Conservation (phyloP, 2,888 invertebrate species). For the Meiosimyza decipiens region DNA sequence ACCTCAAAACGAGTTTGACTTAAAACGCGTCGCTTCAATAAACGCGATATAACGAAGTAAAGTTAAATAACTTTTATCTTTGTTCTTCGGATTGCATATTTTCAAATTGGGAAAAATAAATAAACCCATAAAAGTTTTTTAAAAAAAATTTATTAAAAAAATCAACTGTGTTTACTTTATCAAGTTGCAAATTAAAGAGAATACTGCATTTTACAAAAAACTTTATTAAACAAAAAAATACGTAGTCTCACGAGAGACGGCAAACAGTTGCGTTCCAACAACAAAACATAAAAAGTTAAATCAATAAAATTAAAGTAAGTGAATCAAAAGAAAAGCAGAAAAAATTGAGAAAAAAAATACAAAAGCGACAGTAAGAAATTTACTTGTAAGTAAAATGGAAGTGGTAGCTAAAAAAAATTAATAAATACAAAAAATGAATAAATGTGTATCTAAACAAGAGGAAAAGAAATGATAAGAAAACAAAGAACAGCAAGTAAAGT, state of each 20-base stretch:
- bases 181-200: too few species aligned
- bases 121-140: slow-evolving; percentile 2
- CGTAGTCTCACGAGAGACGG: not conserved
- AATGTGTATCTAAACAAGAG: slow-evolving; percentile 36
- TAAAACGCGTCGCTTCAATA: slow-evolving; percentile 7
- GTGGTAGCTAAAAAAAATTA: too few species aligned
- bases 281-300: not conserved
- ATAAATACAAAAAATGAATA: not conserved
- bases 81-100: too few species aligned
- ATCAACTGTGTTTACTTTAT: not conserved
- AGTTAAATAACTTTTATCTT: not conserved
- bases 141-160: slow-evolving; percentile 6
- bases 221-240: not conserved
- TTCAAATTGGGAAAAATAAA: not conserved
- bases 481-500: slow-evolving; percentile 4
- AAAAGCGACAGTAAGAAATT: too few species aligned
- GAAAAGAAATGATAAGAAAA: slow-evolving; percentile 20
- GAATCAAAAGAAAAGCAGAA: not conserved
- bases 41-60: slow-evolving; percentile 8
- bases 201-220: too few species aligned
- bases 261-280: slow-evolving; percentile 23
- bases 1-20: slow-evolving; percentile 38
- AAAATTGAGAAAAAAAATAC: too few species aligned
- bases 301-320: slow-evolving; percentile 2
- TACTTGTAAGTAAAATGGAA: too few species aligned